Base-by-base conservation (phyloP, 2,797 vertebrate species). In the Numenius phaeopus region DNA sequence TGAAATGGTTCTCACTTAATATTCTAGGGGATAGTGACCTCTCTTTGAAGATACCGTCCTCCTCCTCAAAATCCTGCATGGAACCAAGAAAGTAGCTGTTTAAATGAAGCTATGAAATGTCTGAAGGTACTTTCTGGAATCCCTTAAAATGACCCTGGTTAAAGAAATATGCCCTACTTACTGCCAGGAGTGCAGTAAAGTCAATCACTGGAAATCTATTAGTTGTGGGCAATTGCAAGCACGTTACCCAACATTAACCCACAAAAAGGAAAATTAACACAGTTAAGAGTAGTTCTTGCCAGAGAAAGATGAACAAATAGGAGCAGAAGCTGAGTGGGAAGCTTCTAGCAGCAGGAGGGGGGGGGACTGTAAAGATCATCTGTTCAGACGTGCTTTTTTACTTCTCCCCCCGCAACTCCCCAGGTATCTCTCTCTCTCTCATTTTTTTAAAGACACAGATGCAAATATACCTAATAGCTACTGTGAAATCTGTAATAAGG, bases 261-360 rank as follows among this genome's bases (percentile, higher is more conserved):
- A 89, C 88, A 86, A 87, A 91, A 90, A 87, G 47, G 79, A 96
- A 94, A 94, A 97, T 95, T 95, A 96, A 79, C 90, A 77, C 52
- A 81, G 92, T 92, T 93, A 78, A 78, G 92, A 92, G 87, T 87
- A 83, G 32, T 72, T 86, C 61, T 88, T 94, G 96, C 94, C 94
- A 97, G 94, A 85, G 90, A 86, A 94, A 90, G 87, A 97, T 94
- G 94, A 96, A 96, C 95, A 96, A 94, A 95, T 96, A 97, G 83
- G 88, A 96, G 94, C 97, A 96, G 93, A 97, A 97, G 96, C 92
- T 97, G 95, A 96, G 95, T 96, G 94, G 95, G 97, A 96, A 96
- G 96, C 92, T 96, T 96, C 82, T 92, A 96, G 92, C 95, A 94
- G 94, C 90, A 76, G 95, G 89, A 73, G 78, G 58, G 76, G 78